Percentiles rank a stretch among this genome's conserved stretches.
Conservation (phyloP, 2,113 vertebrate species). For the Paedocypris sp. region DNA sequence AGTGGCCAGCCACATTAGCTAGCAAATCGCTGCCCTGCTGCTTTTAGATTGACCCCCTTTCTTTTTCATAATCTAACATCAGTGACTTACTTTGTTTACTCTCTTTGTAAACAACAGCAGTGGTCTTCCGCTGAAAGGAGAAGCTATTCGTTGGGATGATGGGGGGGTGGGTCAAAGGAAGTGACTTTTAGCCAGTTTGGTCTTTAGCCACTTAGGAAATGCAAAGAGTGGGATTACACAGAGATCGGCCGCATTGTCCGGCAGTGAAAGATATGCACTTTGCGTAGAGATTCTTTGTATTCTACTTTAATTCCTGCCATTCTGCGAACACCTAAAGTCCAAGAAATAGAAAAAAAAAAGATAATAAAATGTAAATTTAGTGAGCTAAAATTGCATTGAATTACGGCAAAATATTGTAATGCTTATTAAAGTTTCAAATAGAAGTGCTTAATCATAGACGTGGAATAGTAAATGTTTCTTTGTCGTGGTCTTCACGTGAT, state of each 20-base stretch:
- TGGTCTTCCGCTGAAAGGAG: conserved; percentile 58
- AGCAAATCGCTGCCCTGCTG: conserved; percentile 70
- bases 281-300: neutral
- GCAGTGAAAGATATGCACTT: neutral
- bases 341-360: neutral
- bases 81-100: conserved; percentile 68
- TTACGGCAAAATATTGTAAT: too few species aligned
- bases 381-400: too few species aligned
- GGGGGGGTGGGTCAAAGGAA: conserved; percentile 44
- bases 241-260: conserved; percentile 29
- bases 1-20: conserved; percentile 65
- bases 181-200: conserved; percentile 58
- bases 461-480: too few species aligned
- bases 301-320: too few species aligned
- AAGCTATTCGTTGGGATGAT: conserved; percentile 2
- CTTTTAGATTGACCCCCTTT: conserved; percentile 73
- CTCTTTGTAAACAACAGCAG: conserved; percentile 72
- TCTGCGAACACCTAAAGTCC: neutral
- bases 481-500: too few species aligned
- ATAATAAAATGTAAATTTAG: too few species aligned
- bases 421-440: too few species aligned
- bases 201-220: conserved; percentile 63
- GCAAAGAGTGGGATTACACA: conserved; percentile 57
- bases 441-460: too few species aligned
- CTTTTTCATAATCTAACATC: conserved; percentile 77